These are phyloP conservation scores for Sorex fumeus DNA, from an alignment of 2,113 vertebrate species.

Conservation along the genomic window DNA sequence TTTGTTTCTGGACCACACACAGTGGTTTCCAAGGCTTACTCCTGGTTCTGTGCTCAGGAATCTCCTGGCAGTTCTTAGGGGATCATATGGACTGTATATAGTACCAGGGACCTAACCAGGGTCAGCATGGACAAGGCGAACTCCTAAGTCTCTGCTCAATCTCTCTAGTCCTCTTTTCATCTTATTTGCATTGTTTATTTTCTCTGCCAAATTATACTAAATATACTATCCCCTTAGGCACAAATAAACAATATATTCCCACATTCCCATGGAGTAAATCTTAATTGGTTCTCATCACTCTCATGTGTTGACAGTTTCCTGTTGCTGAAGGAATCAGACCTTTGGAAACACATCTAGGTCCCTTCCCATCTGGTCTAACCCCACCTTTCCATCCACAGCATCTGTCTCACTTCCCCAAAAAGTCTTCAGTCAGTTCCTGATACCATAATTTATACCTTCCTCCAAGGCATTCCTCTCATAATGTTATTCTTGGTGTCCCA, in stretches of 20 bases:
- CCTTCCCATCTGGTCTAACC: not conserved
- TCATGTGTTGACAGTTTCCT: not conserved
- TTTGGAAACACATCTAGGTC: not conserved
- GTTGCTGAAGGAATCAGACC: not conserved
- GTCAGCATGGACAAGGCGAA: too few species aligned
- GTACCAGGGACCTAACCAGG: too few species aligned
- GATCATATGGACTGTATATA: too few species aligned
- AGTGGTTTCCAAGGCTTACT: too few species aligned
- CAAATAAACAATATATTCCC: not conserved
- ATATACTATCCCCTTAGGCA: not conserved
- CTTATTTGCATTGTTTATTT: not conserved
- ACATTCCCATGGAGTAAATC: not conserved
- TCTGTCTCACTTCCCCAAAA: not conserved
- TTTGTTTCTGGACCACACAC: too few species aligned
- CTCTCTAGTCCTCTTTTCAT: too few species aligned
- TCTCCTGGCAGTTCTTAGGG: too few species aligned
- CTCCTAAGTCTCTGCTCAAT: too few species aligned
- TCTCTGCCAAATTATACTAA: not conserved
- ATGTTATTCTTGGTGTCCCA: not conserved
- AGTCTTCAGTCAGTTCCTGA: not conserved
- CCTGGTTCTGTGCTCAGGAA: too few species aligned
- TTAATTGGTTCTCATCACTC: not conserved
- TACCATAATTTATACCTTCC: not conserved
- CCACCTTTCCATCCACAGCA: rapidly evolving
- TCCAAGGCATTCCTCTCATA: not conserved